Conservation (phyloP, 2,888 invertebrate species). For the Athripsodes cinereus region DNA sequence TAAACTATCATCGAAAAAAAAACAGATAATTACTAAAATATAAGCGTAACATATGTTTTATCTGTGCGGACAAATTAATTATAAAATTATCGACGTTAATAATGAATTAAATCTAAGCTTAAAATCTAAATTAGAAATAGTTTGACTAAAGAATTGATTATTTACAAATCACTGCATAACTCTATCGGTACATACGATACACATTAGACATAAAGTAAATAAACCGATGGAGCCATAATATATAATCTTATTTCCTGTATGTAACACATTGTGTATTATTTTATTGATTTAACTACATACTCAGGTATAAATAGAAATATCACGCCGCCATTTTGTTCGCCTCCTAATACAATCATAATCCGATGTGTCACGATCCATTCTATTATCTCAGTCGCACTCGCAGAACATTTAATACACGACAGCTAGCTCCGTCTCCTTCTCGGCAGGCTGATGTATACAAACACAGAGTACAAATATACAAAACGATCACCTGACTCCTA, state of each 20-base stretch:
- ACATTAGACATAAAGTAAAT: not conserved
- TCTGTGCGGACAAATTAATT: not conserved
- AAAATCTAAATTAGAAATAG: not conserved
- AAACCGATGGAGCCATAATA: not conserved
- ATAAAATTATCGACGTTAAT: not conserved
- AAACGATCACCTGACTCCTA: constrained; percentile 23
- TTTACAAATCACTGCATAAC: not conserved
- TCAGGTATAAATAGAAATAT: constrained; percentile 25
- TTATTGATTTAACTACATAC: constrained; percentile 23
- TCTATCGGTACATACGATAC: not conserved
- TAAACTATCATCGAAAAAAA: not conserved
- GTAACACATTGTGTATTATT: constrained; percentile 10
- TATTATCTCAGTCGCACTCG: constrained; percentile 20
- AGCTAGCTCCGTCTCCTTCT: not conserved
- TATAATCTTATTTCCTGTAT: constrained; percentile 18
- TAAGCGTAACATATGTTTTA: not conserved
- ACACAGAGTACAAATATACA: constrained; percentile 13
- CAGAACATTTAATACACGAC: not conserved
- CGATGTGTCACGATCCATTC: constrained; percentile 17
- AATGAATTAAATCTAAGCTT: not conserved
- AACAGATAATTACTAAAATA: not conserved
- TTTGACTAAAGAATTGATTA: not conserved
- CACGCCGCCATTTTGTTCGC: constrained; percentile 23
- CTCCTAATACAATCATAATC: constrained; percentile 1
- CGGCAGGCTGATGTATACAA: constrained; percentile 11